Evolutionary conservation across 2,797 vertebrate genomes (phyloP).

Genomic region (Darevskia nairensis): DNA sequence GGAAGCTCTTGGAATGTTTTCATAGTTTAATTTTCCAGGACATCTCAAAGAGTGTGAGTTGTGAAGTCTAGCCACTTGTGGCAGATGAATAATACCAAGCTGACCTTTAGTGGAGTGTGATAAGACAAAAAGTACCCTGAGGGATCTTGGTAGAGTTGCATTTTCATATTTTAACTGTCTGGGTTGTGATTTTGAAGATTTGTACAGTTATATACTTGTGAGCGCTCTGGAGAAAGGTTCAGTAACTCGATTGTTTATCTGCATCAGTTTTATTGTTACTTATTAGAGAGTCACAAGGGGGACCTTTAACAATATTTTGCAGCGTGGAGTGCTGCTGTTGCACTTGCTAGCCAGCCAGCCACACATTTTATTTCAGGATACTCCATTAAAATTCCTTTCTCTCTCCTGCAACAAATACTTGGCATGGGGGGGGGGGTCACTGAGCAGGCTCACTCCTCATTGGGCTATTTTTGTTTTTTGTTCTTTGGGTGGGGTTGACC

Average conservation of each 20-base stretch:
- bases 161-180: slow-evolving; percentile 51
- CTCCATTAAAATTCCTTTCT: not conserved
- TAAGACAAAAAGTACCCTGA: slow-evolving; percentile 49
- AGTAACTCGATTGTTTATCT: not conserved
- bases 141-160: slow-evolving; percentile 52
- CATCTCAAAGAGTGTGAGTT: slow-evolving; percentile 38
- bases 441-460: no score
- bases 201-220: slow-evolving; percentile 34
- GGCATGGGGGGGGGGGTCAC: not conserved
- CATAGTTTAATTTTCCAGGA: slow-evolving; percentile 57
- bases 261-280: not conserved
- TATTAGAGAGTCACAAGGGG: not conserved
- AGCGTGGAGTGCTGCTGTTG: not conserved
- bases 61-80: slow-evolving; percentile 46
- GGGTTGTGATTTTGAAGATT: slow-evolving; percentile 50
- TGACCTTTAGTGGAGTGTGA: slow-evolving; percentile 53
- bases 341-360: not conserved
- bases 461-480: no score
- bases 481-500: not conserved
- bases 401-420: not conserved
- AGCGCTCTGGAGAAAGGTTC: slow-evolving; percentile 14
- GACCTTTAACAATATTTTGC: not conserved
- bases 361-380: not conserved
- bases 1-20: slow-evolving; percentile 58
- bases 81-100: slow-evolving; percentile 51